Percentiles rank a stretch among this genome's conserved stretches.
Conservation (phyloP, 2,888 invertebrate species). For the Diarsia dahlii region DNA sequence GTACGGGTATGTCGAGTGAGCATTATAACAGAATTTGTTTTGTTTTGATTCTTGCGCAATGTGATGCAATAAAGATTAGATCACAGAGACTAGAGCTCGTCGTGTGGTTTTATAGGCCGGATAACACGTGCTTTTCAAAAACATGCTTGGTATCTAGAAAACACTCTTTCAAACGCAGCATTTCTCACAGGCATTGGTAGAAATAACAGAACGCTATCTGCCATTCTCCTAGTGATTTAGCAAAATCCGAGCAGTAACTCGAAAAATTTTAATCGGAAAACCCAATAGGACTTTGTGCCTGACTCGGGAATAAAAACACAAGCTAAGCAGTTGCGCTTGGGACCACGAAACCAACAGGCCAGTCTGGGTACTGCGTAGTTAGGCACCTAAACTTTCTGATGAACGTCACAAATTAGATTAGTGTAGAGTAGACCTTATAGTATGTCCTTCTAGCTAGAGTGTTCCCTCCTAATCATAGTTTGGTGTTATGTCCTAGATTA, state of each 20-base stretch:
- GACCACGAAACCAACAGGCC: too few species aligned
- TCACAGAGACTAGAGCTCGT: background rate
- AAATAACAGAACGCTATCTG: too few species aligned
- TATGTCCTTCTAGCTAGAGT: background rate
- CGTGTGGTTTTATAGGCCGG: background rate
- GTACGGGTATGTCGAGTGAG: background rate
- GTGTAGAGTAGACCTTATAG: too few species aligned
- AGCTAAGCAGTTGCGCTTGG: too few species aligned
- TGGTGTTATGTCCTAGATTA: background rate
- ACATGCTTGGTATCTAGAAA: background rate
- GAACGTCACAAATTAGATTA: background rate
- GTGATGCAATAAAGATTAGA: background rate
- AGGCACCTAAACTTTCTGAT: background rate
- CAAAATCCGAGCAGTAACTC: too few species aligned
- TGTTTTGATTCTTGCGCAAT: conserved; percentile 10
- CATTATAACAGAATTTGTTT: background rate
- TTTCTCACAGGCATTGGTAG: too few species aligned
- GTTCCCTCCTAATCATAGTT: background rate
- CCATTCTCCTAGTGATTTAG: too few species aligned
- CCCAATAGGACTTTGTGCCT: too few species aligned
- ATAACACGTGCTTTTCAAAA: background rate
- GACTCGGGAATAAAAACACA: too few species aligned
- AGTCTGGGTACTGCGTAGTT: too few species aligned
- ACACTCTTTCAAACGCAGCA: background rate
- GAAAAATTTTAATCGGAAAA: too few species aligned